Conservation (phyloP, 2,797 vertebrate genomes). For the Hemitrygon akajei region DNA sequence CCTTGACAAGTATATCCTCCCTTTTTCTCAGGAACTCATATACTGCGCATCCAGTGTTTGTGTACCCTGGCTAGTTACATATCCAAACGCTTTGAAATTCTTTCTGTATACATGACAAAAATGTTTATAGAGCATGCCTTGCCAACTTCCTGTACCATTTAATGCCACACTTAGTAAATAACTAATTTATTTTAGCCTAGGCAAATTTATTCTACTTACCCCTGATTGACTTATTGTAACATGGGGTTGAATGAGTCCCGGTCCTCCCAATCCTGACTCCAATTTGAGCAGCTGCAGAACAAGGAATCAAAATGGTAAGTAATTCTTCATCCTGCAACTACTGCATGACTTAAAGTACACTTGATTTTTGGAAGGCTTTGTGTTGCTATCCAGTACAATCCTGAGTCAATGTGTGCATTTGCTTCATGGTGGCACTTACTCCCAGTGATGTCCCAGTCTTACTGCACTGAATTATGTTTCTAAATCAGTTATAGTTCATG, state of each 20-base stretch:
- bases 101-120: conserved; percentile 16
- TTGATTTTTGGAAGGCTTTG: neutral
- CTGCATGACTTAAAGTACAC: conserved; percentile 21
- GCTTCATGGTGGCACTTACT: neutral
- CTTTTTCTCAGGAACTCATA: neutral
- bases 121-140: conserved; percentile 29
- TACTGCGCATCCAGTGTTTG: neutral
- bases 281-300: conserved; percentile 28
- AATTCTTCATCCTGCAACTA: conserved; percentile 33
- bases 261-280: conserved; percentile 31
- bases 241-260: conserved; percentile 23
- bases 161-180: conserved; percentile 32
- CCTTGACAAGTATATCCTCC: neutral
- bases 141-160: conserved; percentile 32
- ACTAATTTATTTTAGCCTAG: conserved; percentile 36
- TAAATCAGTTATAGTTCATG: neutral
- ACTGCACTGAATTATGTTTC: neutral
- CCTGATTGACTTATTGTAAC: conserved; percentile 35
- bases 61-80: neutral
- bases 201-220: conserved; percentile 35
- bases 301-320: conserved; percentile 29
- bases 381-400: neutral
- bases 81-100: neutral
- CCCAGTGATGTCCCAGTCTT: neutral
- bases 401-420: neutral